These are phyloP conservation scores for Camelus bactrianus DNA, from an alignment of 2,113 vertebrate genomes.

Conservation along the genomic window DNA sequence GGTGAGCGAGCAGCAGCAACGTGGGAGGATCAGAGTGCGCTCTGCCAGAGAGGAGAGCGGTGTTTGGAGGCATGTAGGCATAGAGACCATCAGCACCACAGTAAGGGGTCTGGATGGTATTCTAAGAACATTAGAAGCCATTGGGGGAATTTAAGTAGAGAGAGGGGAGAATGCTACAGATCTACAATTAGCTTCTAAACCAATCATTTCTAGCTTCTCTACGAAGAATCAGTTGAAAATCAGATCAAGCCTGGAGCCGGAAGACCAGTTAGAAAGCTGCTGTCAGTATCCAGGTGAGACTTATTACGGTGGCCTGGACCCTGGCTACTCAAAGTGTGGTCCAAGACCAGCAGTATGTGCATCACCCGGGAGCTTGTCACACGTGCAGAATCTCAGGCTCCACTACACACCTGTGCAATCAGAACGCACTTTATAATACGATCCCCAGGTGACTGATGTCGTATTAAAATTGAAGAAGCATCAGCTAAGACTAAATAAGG, in stretches of 20 bases:
- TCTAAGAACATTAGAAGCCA: neutral
- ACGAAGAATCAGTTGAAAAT: neutral
- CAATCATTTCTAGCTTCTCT: neutral
- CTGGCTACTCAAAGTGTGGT: neutral
- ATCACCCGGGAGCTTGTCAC: neutral
- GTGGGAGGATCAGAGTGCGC: neutral
- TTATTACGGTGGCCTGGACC: neutral
- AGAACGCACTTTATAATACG: slow-evolving; percentile 8
- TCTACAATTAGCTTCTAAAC: neutral
- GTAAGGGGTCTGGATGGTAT: neutral
- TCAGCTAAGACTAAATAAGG: neutral
- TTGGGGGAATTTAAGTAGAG: neutral
- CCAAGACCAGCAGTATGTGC: neutral
- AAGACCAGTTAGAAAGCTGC: neutral
- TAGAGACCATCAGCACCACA: neutral
- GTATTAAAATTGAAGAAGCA: neutral
- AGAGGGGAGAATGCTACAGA: neutral
- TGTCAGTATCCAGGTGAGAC: neutral
- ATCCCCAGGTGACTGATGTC: neutral
- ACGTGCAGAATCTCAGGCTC: neutral
- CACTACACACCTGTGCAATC: neutral
- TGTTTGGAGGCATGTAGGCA: neutral
- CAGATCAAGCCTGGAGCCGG: neutral
- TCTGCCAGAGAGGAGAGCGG: neutral
- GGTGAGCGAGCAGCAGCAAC: neutral